Percentiles rank a stretch among this genome's conserved stretches.
phyloP scores from a whole-genome alignment of 23 tunicate genomes.

The Diplosoma virens region DNA sequence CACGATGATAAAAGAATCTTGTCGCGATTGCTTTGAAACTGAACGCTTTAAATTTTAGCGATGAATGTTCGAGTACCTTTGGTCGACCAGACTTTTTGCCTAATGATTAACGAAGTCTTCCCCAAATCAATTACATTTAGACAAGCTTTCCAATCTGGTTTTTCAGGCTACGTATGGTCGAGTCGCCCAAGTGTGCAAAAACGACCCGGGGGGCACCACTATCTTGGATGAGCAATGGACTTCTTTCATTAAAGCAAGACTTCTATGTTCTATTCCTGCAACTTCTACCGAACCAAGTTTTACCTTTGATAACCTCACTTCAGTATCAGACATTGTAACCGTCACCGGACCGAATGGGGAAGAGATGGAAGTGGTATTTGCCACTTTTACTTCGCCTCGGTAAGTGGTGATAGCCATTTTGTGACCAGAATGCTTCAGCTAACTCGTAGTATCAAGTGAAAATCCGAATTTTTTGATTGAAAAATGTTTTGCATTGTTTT shows the following conservation, averaged over 20 bases:
- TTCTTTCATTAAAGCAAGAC: constrained; percentile 77
- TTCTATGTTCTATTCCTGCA: constrained; percentile 47
- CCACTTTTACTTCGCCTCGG: constrained; percentile 92
- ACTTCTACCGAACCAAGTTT: constrained; percentile 1
- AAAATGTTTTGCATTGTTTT: too few relatives aligned
- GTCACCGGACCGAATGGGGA: constrained; percentile 40
- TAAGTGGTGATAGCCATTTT: constrained; percentile 29
- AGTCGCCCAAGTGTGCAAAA: constrained; percentile 82
- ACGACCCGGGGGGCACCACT: constrained; percentile 69
- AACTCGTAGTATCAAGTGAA: too few relatives aligned
- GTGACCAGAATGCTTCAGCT: not conserved
- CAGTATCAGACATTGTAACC: constrained; percentile 61
- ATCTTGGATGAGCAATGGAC: constrained; percentile 58
- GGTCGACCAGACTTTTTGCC: too few relatives aligned
- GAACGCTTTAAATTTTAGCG: too few relatives aligned
- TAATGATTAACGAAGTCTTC: too few relatives aligned
- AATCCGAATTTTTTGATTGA: too few relatives aligned
- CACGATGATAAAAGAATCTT: too few relatives aligned
- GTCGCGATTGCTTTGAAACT: too few relatives aligned
- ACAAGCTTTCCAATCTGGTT: too few relatives aligned
- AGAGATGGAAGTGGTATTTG: constrained; percentile 56
- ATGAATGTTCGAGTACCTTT: too few relatives aligned
- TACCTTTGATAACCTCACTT: constrained; percentile 69
- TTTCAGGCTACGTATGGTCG: constrained; percentile 47
- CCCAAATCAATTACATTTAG: too few relatives aligned